These are phyloP conservation scores for Drosophila neocordata DNA, from an alignment of 1,140 invertebrate species.

Conservation along the genomic window DNA sequence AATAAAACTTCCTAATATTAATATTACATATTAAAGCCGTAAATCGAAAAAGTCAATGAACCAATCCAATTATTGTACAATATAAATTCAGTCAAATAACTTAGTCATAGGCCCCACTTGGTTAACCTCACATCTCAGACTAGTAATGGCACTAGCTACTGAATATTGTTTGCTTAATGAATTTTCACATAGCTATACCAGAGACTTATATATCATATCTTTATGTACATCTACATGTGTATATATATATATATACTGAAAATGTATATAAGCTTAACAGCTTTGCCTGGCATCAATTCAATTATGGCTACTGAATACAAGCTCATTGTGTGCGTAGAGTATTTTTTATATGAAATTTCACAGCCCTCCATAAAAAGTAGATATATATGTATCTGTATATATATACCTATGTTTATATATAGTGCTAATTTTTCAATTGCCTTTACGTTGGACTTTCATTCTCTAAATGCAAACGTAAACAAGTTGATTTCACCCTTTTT, in stretches of 20 bases:
- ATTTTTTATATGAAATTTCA: conserved; percentile 53
- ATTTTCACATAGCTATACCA: conserved; percentile 51
- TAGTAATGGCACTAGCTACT: conserved; percentile 19
- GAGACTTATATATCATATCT: conserved; percentile 21
- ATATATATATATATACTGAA: conserved; percentile 17
- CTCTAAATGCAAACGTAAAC: conserved; percentile 44
- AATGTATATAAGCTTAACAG: conserved; percentile 45
- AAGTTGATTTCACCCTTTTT: conserved; percentile 56
- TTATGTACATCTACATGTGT: conserved; percentile 23
- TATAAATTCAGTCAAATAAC: conserved; percentile 30
- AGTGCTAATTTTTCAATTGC: conserved; percentile 70
- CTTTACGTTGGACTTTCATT: conserved; percentile 57
- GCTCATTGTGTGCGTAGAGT: conserved; percentile 63
- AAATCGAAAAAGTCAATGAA: conserved; percentile 58
- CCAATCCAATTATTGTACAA: conserved; percentile 10
- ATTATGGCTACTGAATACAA: conserved; percentile 59
- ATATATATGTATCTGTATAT: conserved; percentile 8
- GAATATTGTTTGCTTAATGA: conserved; percentile 55
- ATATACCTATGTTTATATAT: conserved; percentile 11
- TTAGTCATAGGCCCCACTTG: conserved; percentile 31
- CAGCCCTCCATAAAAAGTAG: conserved; percentile 21
- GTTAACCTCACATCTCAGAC: conserved; percentile 47
- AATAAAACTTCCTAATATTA: conserved; percentile 38
- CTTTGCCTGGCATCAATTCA: conserved; percentile 76
- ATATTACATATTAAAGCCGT: conserved; percentile 34